Evolutionary conservation across 92 coral and sea anemone genomes (phyloP).

Genomic region (Epizoanthus scotinus): DNA sequence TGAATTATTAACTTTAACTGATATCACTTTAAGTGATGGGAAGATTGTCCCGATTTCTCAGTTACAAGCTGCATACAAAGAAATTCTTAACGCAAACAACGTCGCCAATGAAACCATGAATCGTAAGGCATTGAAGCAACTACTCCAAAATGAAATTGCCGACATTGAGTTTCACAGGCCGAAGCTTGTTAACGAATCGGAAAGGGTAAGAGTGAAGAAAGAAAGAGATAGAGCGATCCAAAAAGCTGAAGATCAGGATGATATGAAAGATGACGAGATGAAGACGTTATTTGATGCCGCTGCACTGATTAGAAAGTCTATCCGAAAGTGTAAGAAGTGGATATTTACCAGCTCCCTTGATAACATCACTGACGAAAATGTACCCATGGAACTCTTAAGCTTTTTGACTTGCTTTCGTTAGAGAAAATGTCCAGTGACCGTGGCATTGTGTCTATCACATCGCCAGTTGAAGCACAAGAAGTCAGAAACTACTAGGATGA

Average conservation of each 20-base stretch:
- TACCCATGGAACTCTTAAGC: conserved; percentile 63
- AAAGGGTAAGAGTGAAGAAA: conserved; percentile 57
- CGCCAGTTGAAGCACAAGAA: conserved; percentile 54
- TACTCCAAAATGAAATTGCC: conserved; percentile 62
- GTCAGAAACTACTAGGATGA: conserved; percentile 37
- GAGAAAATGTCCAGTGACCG: conserved; percentile 59
- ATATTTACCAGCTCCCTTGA: conserved; percentile 65
- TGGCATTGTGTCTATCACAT: conserved; percentile 63
- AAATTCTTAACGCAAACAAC: conserved; percentile 58
- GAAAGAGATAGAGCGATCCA: conserved; percentile 61
- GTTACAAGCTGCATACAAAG: conserved; percentile 49
- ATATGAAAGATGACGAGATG: conserved; percentile 54
- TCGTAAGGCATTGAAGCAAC: conserved; percentile 60
- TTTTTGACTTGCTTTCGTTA: conserved; percentile 44
- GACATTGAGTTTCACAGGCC: conserved; percentile 67
- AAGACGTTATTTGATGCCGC: conserved; percentile 75
- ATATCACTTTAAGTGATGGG: conserved; percentile 50
- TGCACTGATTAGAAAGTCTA: conserved; percentile 59
- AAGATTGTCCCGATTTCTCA: conserved; percentile 53
- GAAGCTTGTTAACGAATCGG: conserved; percentile 71
- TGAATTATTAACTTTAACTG: conserved; percentile 61
- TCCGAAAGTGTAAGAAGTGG: conserved; percentile 71
- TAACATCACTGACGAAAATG: conserved; percentile 42
- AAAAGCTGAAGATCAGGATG: conserved; percentile 45
- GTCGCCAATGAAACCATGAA: conserved; percentile 46